These are phyloP conservation scores for Nemurella pictetii DNA, from an alignment of 2,888 invertebrate genomes.

Conservation along the genomic window DNA sequence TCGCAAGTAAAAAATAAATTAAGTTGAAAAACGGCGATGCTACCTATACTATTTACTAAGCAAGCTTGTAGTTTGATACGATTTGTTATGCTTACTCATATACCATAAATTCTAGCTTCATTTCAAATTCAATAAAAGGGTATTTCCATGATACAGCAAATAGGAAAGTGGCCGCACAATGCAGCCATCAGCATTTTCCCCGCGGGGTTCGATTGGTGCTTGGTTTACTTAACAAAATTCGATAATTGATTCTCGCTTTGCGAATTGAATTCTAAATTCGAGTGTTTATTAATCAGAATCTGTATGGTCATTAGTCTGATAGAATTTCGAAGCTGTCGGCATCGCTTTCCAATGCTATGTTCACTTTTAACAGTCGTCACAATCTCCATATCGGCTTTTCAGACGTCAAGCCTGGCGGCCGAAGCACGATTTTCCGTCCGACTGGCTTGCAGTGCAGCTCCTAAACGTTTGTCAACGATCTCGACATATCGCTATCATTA, in stretches of 20 bases:
- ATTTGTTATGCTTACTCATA: background rate
- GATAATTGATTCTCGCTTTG: background rate
- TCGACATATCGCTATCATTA: background rate
- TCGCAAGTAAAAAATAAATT: background rate
- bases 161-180: background rate
- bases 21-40: background rate
- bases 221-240: background rate
- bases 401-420: too few species aligned
- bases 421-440: background rate
- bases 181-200: background rate
- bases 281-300: background rate
- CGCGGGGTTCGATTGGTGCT: background rate
- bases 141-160: background rate
- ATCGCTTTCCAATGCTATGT: too few species aligned
- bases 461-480: background rate
- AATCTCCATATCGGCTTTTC: too few species aligned
- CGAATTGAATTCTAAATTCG: background rate
- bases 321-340: background rate
- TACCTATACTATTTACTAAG: background rate
- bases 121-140: background rate
- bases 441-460: background rate
- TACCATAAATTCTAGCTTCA: background rate
- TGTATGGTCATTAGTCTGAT: background rate
- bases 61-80: background rate
- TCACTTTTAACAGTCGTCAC: too few species aligned